phyloP scores from a whole-genome alignment of 2,888 invertebrate species.

The Sinodicranocentrus sp. region DNA sequence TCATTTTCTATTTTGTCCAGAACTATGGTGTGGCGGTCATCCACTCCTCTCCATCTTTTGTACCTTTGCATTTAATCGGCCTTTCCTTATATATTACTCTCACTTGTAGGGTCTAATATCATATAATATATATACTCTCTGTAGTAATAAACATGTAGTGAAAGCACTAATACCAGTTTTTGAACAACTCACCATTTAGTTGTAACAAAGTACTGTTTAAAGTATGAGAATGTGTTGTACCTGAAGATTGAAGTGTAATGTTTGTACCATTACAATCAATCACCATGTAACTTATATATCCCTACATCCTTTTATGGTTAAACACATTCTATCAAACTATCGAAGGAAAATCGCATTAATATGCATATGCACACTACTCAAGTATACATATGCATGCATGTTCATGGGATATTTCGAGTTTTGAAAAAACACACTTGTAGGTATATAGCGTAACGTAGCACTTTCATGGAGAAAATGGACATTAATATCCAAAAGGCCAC shows the following conservation, averaged over 20 bases:
- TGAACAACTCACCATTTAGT: neutral
- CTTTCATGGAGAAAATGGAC: slow-evolving; percentile 42
- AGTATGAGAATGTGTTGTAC: neutral
- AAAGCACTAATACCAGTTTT: too few species aligned
- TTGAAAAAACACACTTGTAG: slow-evolving; percentile 60
- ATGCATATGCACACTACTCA: slow-evolving; percentile 4
- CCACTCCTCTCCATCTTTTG: slow-evolving; percentile 10
- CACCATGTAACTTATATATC: slow-evolving; percentile 42
- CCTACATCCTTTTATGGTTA: slow-evolving; percentile 11
- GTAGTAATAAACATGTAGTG: too few species aligned
- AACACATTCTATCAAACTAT: slow-evolving; percentile 21
- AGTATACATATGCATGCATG: slow-evolving; percentile 28
- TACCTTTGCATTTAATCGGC: neutral
- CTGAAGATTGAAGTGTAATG: slow-evolving; percentile 44
- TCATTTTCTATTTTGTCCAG: slow-evolving; percentile 4
- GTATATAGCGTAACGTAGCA: slow-evolving; percentile 30
- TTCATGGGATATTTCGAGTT: slow-evolving; percentile 36
- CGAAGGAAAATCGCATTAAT: neutral
- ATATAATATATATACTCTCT: too few species aligned
- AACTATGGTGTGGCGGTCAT: neutral
- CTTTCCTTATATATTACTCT: too few species aligned
- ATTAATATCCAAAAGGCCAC: slow-evolving; percentile 63
- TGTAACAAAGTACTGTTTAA: neutral
- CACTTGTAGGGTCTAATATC: too few species aligned
- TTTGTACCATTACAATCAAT: slow-evolving; percentile 52